phyloP scores from a whole-genome alignment of 2,797 vertebrate genomes.

The Enteromius paludinosus region DNA sequence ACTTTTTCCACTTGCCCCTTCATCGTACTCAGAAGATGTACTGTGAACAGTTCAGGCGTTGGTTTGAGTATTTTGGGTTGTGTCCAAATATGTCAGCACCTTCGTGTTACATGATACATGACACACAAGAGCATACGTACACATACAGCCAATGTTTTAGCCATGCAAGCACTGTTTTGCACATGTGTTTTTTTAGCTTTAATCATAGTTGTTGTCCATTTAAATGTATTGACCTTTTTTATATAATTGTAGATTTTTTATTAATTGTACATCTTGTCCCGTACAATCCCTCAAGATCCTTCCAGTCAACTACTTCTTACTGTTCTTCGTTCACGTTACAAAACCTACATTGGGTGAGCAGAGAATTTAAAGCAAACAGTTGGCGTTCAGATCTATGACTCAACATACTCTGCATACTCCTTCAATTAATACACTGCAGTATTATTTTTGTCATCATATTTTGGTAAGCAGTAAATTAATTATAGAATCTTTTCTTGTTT shows the following conservation, averaged over 20 bases:
- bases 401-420: background rate
- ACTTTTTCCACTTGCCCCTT: background rate
- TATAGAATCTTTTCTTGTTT: background rate
- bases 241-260: background rate
- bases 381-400: background rate
- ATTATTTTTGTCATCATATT: background rate
- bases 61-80: conserved; percentile 36
- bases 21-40: conserved; percentile 11
- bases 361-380: background rate
- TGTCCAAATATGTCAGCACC: conserved; percentile 32
- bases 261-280: too few species aligned
- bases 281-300: too few species aligned
- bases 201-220: background rate
- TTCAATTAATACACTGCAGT: background rate
- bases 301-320: too few species aligned
- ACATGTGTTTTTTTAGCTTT: background rate
- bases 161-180: background rate
- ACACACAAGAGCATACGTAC: conserved; percentile 50
- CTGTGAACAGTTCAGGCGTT: conserved; percentile 6
- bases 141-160: conserved; percentile 8
- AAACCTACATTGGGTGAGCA: background rate
- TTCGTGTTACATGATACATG: conserved; percentile 47
- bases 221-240: background rate
- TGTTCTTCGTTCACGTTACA: too few species aligned
- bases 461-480: background rate